Evolutionary conservation across 2,113 vertebrate genomes (phyloP), one percentile per base, ranked within the genome.

Genomic region (Cyanoderma ruficeps): DNA sequence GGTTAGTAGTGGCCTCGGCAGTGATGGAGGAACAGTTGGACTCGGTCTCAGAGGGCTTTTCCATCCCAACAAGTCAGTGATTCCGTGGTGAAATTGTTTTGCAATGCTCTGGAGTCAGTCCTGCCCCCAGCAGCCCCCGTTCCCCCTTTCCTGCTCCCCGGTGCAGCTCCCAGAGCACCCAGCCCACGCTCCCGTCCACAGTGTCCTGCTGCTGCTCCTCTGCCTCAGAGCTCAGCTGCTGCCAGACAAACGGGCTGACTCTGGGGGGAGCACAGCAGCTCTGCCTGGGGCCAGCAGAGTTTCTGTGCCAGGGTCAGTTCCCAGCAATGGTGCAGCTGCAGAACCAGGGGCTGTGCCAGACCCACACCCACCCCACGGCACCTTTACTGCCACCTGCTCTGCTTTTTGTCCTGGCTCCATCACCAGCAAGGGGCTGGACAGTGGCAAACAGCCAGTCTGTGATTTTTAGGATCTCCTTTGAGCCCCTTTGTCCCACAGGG

Each of bases 171-270:
- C 1, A 10, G n/a, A 30, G 71, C 65, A 0, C 27, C 0, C 65
- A 50, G 5, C 46, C 6, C 7, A 0, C 1, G 1, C 11, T 27
- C 11, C 53, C 52, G 4, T 30, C 4, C 46, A 0, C 50, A 14
- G 42, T 5, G 15, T 22, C 59, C 80, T 22, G 8, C 7, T 22
- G 8, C 7, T 2, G 5, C 6, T 42, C 5, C 42, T 12, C 5
- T 23, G 8, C 64, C 50, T 9, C 14, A 3, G 12, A 0, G 8
- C 77, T 14, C 35, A 0, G 83, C 67, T 35, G 76, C 82, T 69
- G 2, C 42, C 47, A 24, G 35, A 7, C 7, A 3, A 23, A 2
- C 1, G 2, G 57, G 33, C 47, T 39, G 28, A 1, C 28, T 13
- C 55, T 28, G 57, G 4, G 0, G 37, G 1, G 41, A 1, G 8